Evolutionary conservation across 2,888 invertebrate genomes (phyloP), one percentile per base, ranked within the genome.

Genomic region (Tolmerus cingulatus): DNA sequence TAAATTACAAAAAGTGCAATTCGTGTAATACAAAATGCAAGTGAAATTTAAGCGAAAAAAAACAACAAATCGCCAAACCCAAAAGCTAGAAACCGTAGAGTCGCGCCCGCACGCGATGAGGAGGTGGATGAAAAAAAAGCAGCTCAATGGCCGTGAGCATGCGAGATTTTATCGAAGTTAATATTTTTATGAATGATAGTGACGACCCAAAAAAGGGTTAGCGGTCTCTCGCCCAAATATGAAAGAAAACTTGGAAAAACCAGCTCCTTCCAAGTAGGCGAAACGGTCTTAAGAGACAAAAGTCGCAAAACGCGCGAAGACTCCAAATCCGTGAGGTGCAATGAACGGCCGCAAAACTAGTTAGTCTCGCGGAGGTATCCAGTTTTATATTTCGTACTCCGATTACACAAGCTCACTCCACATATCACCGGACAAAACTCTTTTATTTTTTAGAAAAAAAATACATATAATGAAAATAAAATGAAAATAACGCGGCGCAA

Each of bases 371-470:
- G 4, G 5, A n/a, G 81, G 34, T 55, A 81, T 81, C 51, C 81
- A 81, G 81, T 81, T 81, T 79, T 30, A 37, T 76, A 55, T 81
- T 81, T 81, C 81, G 55, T 37, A 81, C 55, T 51, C 23, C 55
- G 81, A 81, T 81, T 81, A 81, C 81, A 81, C 81, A 81, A 81
- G 81, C 81, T 46, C 81, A 81, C 81, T 51, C 46, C 81, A 51
- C 81, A 81, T 27, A 81, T 81, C 81, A 27, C 51, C 55, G 55
- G 30, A 23, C 66, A 66, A 19, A 78, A 23, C 77, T 77, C 51
- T 51, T 51, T 46, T 46, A 12, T 14, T 46, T 55, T 19, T 55
- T 55, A 55, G 5, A 55, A 19, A 55, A n/a, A 19, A 55, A 55
- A 55, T 8, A n/a, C 19, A 55, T 55, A n/a, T 27, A 74, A 37